Evolutionary conservation across 2,888 invertebrate genomes (phyloP).

Genomic region (Tortricodes alternella): DNA sequence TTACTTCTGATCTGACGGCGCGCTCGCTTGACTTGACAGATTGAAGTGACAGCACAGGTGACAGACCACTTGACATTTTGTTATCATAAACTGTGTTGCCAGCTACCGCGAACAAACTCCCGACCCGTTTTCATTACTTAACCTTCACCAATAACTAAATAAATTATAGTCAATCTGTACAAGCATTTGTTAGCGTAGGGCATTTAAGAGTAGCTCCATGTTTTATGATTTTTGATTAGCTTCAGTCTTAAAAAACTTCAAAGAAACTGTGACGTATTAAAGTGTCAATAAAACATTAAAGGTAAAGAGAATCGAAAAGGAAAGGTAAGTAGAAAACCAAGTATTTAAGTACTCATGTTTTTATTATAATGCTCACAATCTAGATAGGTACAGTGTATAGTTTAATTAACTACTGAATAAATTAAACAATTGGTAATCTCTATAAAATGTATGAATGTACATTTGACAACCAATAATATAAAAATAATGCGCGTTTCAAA

Average conservation of each 20-base stretch:
- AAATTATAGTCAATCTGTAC: no score
- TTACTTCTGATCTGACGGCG: background rate
- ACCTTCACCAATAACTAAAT: no score
- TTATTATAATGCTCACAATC: constrained; percentile 76
- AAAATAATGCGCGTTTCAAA: background rate
- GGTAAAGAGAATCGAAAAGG: background rate
- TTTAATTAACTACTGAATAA: constrained; percentile 69
- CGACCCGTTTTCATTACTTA: no score
- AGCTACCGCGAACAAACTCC: no score
- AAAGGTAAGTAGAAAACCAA: constrained; percentile 20
- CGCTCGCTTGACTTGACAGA: background rate
- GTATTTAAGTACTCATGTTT: constrained; percentile 61
- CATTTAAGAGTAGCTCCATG: no score
- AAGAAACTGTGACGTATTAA: no score
- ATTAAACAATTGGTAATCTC: constrained; percentile 67
- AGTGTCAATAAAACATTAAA: no score
- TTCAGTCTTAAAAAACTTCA: no score
- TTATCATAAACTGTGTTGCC: constrained; percentile 11
- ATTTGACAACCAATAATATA: constrained; percentile 39
- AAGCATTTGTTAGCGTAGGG: no score
- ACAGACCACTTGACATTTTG: background rate
- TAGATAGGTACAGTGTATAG: constrained; percentile 68
- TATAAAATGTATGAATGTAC: constrained; percentile 51
- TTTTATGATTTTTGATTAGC: no score
- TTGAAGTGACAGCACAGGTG: constrained; percentile 9